These are phyloP conservation scores for Radopholus similis DNA, from an alignment of 1,140 invertebrate species.

Conservation along the genomic window DNA sequence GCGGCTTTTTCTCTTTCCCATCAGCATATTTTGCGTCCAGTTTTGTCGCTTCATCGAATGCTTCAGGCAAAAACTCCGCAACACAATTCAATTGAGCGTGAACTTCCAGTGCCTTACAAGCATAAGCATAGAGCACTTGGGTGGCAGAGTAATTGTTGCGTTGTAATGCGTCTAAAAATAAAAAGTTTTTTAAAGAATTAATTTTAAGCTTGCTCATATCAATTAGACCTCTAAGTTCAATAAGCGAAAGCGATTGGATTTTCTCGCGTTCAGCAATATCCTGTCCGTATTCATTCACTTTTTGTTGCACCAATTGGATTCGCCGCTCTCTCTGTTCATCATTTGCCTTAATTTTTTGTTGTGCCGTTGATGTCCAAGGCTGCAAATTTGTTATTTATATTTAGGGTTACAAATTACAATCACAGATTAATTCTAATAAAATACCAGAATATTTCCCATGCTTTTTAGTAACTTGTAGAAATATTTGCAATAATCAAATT, in stretches of 20 bases:
- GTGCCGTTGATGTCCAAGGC: constrained; percentile 2
- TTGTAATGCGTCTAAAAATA: constrained; percentile 36
- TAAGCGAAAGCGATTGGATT: constrained; percentile 32
- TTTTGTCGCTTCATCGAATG: constrained; percentile 34
- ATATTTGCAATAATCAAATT: too few relatives aligned
- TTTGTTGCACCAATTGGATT: neutral
- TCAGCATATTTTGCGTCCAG: constrained; percentile 27
- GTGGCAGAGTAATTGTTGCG: constrained; percentile 19
- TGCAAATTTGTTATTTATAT: too few relatives aligned
- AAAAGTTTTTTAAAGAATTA: constrained; percentile 5
- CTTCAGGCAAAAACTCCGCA: constrained; percentile 33
- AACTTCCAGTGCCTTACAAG: constrained; percentile 36
- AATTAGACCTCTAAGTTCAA: constrained; percentile 39
- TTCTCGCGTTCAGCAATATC: constrained; percentile 21
- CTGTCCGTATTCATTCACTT: constrained; percentile 2
- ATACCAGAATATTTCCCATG: constrained; percentile 15
- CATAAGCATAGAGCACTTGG: constrained; percentile 31
- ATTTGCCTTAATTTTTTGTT: neutral
- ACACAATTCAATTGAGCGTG: constrained; percentile 39
- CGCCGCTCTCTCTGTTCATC: too few relatives aligned
- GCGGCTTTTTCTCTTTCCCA: constrained; percentile 37
- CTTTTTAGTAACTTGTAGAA: neutral
- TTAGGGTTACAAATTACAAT: too few relatives aligned
- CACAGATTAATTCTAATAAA: neutral
- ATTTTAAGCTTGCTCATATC: neutral